A percentile compares a stretch with the other conserved stretches of the same genome.
phyloP scores from a whole-genome alignment of 2,888 invertebrate species.

The Alentia gelatinosa region DNA sequence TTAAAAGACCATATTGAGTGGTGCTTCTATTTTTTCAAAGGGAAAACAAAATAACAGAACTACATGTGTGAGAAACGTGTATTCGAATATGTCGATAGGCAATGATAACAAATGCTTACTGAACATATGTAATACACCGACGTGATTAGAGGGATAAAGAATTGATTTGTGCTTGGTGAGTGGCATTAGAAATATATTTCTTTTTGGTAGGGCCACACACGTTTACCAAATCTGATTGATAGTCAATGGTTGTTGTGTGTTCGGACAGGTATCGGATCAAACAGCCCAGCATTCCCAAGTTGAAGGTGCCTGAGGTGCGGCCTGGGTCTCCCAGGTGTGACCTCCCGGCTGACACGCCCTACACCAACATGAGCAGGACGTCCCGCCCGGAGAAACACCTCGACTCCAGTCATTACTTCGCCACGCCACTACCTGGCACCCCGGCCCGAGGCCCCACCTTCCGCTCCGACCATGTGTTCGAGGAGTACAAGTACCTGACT shows the following conservation, averaged over 20 bases:
- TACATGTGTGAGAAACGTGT: too few relatives aligned
- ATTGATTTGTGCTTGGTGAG: too few relatives aligned
- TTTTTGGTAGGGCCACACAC: too few relatives aligned
- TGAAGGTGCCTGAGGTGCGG: constrained; percentile 31
- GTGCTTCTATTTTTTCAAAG: too few relatives aligned
- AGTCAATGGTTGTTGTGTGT: neutral
- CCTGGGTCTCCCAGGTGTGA: constrained; percentile 26
- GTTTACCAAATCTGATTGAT: too few relatives aligned
- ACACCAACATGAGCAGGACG: constrained; percentile 31
- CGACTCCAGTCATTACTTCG: constrained; percentile 55
- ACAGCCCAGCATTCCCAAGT: constrained; percentile 15
- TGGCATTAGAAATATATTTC: too few relatives aligned
- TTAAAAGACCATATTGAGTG: too few relatives aligned
- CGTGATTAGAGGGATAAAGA: too few relatives aligned
- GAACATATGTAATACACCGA: too few relatives aligned
- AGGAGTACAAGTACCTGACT: constrained; percentile 59
- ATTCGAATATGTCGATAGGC: too few relatives aligned
- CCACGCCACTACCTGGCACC: constrained; percentile 39
- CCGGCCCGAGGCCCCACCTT: constrained; percentile 52
- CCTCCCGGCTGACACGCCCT: constrained; percentile 16
- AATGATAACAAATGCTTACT: too few relatives aligned
- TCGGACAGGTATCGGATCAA: constrained; percentile 16
- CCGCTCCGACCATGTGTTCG: constrained; percentile 28
- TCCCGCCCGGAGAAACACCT: constrained; percentile 55
- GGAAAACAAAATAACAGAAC: too few relatives aligned